Evolutionary conservation across 2,113 vertebrate species (phyloP), one percentile per base, ranked within the genome.

Genomic region (Bambusicola thoracicus): DNA sequence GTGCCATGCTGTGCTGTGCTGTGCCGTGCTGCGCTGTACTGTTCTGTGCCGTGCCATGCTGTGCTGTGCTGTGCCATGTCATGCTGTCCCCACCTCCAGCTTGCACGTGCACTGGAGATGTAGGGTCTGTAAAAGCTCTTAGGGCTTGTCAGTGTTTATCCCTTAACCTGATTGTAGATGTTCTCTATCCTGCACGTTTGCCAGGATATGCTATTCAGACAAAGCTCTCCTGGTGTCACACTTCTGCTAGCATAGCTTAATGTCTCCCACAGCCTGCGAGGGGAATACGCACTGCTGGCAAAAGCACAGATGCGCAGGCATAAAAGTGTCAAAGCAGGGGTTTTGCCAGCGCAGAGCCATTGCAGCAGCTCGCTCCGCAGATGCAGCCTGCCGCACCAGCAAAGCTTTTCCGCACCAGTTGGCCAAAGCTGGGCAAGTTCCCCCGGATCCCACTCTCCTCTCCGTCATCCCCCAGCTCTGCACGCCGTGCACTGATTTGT

Each of bases 191-290:
- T 86, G 92, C 92, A 92, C 90, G 63, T 96, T 93, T 94, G 88
- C 20, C 0, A 2, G 93, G 85, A 69, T 96, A 49, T 75, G 96
- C 92, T 91, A 27, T 95, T 95, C 93, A 93, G 93, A 89, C 94
- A 63, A 38, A 95, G 11, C 82, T 93, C 93, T 94, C 49, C 87
- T 88, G 93, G 96, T 94, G 95, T 92, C 96, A 96, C 82, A 72
- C 93, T 95, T 89, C 80, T 87, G 94, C 93, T 91, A 68, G 90
- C 81, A 93, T 63, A 38, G 73, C 85, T 87, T 67, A 70, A 44
- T 59, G 56, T 83, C 91, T 94, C 73, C 76, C 19, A 56, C 88
- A 91, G 87, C 78, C 65, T 92, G 78, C 5, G 22, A 44, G 46
- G 78, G 91, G 81, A 89, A 91, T 48, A 36, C 51, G 43, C 88